Conservation (phyloP, 1,140 invertebrate genomes). For the Dryas iulia region DNA sequence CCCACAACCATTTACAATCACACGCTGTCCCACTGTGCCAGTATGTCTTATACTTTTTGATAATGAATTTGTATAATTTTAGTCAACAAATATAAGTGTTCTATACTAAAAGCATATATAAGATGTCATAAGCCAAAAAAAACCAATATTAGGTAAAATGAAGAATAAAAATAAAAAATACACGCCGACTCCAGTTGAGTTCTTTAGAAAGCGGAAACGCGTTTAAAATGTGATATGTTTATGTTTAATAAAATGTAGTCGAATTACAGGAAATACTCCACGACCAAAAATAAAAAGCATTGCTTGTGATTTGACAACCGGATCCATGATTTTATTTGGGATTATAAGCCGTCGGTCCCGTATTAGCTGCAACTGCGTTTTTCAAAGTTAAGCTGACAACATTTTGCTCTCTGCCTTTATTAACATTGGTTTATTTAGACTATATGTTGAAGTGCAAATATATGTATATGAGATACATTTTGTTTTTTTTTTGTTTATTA, state of each 20-base stretch:
- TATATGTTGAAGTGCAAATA: background rate
- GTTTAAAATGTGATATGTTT: background rate
- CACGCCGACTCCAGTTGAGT: background rate
- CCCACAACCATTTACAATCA: too few species aligned
- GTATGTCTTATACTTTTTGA: too few species aligned
- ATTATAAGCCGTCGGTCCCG: background rate
- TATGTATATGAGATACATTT: too few species aligned
- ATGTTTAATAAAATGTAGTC: conserved; percentile 1
- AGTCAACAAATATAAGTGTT: too few species aligned
- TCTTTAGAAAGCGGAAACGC: background rate
- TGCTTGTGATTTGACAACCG: conserved; percentile 3
- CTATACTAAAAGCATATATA: too few species aligned
- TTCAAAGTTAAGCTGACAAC: background rate
- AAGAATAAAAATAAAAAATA: background rate
- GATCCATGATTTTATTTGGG: conserved; percentile 4
- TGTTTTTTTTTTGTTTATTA: too few species aligned
- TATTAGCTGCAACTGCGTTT: background rate
- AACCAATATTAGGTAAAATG: background rate
- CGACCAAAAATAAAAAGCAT: background rate
- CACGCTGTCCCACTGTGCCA: too few species aligned
- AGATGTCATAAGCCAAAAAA: background rate
- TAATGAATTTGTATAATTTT: too few species aligned
- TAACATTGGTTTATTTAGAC: background rate
- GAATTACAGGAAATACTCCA: background rate
- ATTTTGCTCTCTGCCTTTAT: background rate